phyloP scores from a whole-genome alignment of 2,797 vertebrate genomes.

The Sparus aurata region DNA sequence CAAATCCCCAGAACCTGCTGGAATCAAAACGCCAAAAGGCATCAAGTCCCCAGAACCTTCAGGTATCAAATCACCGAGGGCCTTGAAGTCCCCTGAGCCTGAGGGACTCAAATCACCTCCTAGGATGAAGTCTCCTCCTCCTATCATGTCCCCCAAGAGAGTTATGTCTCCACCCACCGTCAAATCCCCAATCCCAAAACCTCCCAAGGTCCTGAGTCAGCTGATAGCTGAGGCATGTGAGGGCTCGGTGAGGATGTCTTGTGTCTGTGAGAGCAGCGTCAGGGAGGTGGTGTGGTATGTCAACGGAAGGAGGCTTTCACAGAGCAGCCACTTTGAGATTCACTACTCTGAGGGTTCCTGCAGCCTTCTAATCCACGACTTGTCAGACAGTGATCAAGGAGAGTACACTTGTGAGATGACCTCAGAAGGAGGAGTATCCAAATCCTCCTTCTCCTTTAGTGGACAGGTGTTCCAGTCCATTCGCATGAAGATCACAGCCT shows the following conservation, averaged over 20 bases:
- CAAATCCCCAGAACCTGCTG: slow-evolving; percentile 85
- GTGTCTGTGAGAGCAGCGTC: slow-evolving; percentile 91
- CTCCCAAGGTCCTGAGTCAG: slow-evolving; percentile 86
- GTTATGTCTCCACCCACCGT: slow-evolving; percentile 89
- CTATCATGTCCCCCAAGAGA: slow-evolving; percentile 86
- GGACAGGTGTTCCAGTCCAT: slow-evolving; percentile 94
- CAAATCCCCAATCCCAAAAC: slow-evolving; percentile 84
- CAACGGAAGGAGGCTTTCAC: slow-evolving; percentile 92
- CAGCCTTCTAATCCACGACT: slow-evolving; percentile 91
- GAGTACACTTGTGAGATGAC: slow-evolving; percentile 96
- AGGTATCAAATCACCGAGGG: slow-evolving; percentile 84
- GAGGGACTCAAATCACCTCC: slow-evolving; percentile 83
- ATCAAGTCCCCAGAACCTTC: slow-evolving; percentile 78
- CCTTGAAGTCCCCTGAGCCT: slow-evolving; percentile 90
- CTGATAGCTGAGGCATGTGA: slow-evolving; percentile 89
- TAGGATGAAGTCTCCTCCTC: slow-evolving; percentile 83
- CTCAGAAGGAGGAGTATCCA: slow-evolving; percentile 92
- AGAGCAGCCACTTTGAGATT: slow-evolving; percentile 91
- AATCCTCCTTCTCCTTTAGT: slow-evolving; percentile 92
- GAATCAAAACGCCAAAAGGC: slow-evolving; percentile 84
- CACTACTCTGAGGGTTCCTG: slow-evolving; percentile 93
- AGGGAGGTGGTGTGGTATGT: slow-evolving; percentile 94
- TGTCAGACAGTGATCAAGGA: slow-evolving; percentile 92
- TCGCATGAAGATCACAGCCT: slow-evolving; percentile 86
- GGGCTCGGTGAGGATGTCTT: slow-evolving; percentile 91